A percentile compares a stretch with the other conserved stretches of the same genome.
Conservation (phyloP, 1,140 invertebrate genomes). For the Physella acuta region DNA sequence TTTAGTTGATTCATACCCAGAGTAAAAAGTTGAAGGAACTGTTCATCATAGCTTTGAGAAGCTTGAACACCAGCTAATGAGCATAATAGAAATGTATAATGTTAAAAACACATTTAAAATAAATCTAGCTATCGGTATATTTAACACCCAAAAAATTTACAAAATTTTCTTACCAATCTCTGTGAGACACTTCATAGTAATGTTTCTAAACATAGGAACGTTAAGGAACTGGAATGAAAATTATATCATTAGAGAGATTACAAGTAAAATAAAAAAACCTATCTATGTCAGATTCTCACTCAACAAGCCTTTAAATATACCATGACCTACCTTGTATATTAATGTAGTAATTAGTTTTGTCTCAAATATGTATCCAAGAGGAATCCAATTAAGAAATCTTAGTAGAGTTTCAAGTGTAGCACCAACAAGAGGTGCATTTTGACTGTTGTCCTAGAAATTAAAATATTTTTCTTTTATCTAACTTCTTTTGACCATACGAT, state of each 20-base stretch:
- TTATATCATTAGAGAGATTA: too few relatives aligned
- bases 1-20: conserved; percentile 90
- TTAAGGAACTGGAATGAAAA: conserved; percentile 77
- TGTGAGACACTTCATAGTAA: conserved; percentile 96
- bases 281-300: too few relatives aligned
- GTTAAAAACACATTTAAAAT: too few relatives aligned
- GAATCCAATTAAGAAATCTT: conserved; percentile 99
- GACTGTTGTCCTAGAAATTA: conserved; percentile 80
- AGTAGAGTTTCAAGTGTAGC: conserved; percentile 94
- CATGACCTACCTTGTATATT: conserved; percentile 77
- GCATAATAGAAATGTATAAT: conserved; percentile 11
- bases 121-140: background rate
- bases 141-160: too few relatives aligned
- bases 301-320: too few relatives aligned
- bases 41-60: conserved; percentile 82
- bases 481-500: too few relatives aligned
- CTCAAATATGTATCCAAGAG: conserved; percentile 98
- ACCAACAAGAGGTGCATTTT: conserved; percentile 90
- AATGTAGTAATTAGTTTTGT: conserved; percentile 94
- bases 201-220: conserved; percentile 96
- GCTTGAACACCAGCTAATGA: conserved; percentile 76
- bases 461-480: background rate
- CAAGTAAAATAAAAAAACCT: too few relatives aligned
- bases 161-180: conserved; percentile 76
- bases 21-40: conserved; percentile 84